These are phyloP conservation scores for Spinibarbus caldwelli DNA, from an alignment of 2,797 vertebrate species.

Conservation along the genomic window DNA sequence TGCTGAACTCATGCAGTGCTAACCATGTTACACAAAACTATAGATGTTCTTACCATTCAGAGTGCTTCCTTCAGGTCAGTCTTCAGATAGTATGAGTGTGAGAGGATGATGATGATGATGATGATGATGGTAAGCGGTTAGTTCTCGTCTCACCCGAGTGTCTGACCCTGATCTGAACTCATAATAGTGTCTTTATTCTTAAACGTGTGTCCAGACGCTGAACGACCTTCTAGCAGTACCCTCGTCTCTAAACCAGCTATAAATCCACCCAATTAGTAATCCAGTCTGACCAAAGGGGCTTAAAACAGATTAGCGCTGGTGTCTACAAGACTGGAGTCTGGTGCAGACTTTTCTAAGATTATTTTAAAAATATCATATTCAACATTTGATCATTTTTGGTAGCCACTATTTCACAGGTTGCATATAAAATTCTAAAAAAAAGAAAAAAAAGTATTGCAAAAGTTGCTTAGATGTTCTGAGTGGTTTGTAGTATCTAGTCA, in stretches of 20 bases:
- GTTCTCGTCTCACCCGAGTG: conserved; percentile 31
- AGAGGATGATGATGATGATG: not conserved
- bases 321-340: conserved; percentile 10
- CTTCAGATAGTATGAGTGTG: conserved; percentile 2
- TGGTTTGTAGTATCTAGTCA: not conserved
- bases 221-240: conserved; percentile 13
- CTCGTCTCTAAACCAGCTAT: conserved; percentile 37
- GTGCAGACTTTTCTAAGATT: not conserved
- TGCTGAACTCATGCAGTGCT: not conserved
- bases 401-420: not conserved
- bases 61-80: conserved; percentile 1
- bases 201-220: conserved; percentile 10
- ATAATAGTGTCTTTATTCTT: not conserved
- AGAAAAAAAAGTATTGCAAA: not conserved
- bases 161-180: not conserved
- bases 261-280: conserved; percentile 64
- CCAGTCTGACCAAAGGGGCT: conserved; percentile 56
- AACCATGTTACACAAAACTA: not conserved
- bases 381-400: not conserved
- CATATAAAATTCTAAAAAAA: not conserved
- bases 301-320: conserved; percentile 58
- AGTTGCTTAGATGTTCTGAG: not conserved
- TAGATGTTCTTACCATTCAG: not conserved
- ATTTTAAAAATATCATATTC: not conserved
- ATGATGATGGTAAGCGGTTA: not conserved